Conservation (phyloP, 1,140 invertebrate species). For the Drosophila bifasciata region DNA sequence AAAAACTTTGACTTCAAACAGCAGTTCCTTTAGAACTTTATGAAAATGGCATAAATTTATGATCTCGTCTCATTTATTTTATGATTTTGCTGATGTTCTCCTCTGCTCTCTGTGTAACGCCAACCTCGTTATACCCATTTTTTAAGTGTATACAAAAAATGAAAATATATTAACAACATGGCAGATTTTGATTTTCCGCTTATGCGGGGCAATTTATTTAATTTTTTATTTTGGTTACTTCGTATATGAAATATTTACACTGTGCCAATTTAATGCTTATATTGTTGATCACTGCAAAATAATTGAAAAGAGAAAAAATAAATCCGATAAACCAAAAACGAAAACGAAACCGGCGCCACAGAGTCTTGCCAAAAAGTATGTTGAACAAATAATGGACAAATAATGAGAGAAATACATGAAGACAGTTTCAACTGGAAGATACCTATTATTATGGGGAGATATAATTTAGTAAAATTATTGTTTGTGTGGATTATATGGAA, state of each 20-base stretch:
- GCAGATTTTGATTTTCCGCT: constrained; percentile 67
- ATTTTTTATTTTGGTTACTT: constrained; percentile 14
- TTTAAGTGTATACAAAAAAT: constrained; percentile 2
- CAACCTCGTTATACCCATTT: too few species aligned
- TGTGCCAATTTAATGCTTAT: constrained; percentile 65
- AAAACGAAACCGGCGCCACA: constrained; percentile 53
- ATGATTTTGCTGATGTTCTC: too few species aligned
- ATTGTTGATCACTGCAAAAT: constrained; percentile 54
- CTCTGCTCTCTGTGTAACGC: too few species aligned
- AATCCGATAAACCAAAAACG: constrained; percentile 40
- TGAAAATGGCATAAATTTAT: too few species aligned
- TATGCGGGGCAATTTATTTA: constrained; percentile 41
- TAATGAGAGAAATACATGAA: constrained; percentile 2
- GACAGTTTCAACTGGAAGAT: too few species aligned
- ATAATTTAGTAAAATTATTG: too few species aligned
- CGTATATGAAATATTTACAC: constrained; percentile 49
- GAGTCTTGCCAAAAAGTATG: constrained; percentile 67
- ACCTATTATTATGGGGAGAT: too few species aligned
- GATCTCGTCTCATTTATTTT: too few species aligned
- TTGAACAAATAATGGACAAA: constrained; percentile 31
- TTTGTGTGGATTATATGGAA: too few species aligned
- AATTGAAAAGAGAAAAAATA: constrained; percentile 52
- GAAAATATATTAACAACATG: constrained; percentile 61
- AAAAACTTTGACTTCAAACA: too few species aligned
- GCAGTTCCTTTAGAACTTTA: too few species aligned